A percentile compares a stretch with the other conserved stretches of the same genome.
These are phyloP conservation scores for Macroteleia sp. DNA, from an alignment of 2,888 invertebrate genomes.

Conservation along the genomic window DNA sequence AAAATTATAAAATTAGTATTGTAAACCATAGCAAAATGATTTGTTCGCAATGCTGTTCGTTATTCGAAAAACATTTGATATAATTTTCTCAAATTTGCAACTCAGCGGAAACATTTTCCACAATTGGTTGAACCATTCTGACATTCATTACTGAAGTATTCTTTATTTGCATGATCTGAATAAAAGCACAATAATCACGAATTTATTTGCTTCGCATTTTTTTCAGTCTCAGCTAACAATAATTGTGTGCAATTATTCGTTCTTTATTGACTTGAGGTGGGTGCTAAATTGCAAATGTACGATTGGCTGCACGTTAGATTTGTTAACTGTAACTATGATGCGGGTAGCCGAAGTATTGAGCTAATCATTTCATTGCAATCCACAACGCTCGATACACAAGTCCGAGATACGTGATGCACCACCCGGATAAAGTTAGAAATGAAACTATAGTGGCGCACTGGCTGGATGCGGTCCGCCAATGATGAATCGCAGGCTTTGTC, in stretches of 20 bases:
- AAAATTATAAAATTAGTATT: neutral
- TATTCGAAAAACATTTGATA: constrained; percentile 5
- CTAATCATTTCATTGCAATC: constrained; percentile 47
- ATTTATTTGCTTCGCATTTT: neutral
- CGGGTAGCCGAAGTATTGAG: constrained; percentile 12
- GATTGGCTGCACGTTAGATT: neutral
- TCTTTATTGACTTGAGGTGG: constrained; percentile 9
- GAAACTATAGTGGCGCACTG: constrained; percentile 24
- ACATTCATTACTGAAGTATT: neutral
- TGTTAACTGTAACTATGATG: constrained; percentile 25
- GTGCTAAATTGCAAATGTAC: constrained; percentile 26
- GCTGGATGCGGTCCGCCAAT: constrained; percentile 13
- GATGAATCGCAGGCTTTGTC: constrained; percentile 52
- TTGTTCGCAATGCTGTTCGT: neutral
- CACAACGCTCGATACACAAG: constrained; percentile 24
- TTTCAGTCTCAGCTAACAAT: neutral
- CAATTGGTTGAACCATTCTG: neutral
- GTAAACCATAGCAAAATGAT: neutral
- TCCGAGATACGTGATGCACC: constrained; percentile 34
- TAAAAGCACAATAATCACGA: neutral
- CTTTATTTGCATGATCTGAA: neutral
- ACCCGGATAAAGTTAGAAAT: constrained; percentile 41
- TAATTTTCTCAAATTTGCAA: neutral
- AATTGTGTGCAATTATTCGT: neutral
- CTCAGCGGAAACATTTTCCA: neutral